Evolutionary conservation across 2,888 invertebrate genomes (phyloP), one percentile per base, ranked within the genome.

Genomic region (Corbicula japonica): DNA sequence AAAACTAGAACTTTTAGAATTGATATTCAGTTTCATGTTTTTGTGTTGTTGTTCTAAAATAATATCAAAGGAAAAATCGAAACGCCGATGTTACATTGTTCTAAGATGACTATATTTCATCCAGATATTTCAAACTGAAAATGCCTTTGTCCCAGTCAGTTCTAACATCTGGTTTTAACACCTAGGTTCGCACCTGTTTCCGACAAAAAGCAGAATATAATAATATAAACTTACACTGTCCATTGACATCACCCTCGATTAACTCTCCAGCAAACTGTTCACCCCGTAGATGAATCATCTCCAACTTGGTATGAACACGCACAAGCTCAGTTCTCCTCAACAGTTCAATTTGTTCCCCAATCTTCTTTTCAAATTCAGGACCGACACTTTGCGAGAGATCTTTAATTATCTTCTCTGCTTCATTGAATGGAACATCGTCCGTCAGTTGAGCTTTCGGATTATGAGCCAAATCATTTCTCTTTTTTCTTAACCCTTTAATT

Each of bases 381-480:
- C 63, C 44, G 5, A 63, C 41, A 44, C 30, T 56, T 23, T 30
- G 12, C 15, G 72, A 41, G 10, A 72, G 35, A 21, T 21, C 32
- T 10, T 54, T 28, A 21, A 72, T 72, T 8, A 56, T 4, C 10
- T 54, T 1, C 10, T 50, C 34, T 6, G 72, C 28, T 32, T 63
- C 34, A 26, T 46, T 62, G 23, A 62, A 72, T 10, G 41, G 52
- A 5, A 18, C 18, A 30, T 62, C 54, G 23, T 62, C 56, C 10
- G 62, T 41, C 28, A 72, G 44, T 28, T 44, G 15, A 15, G 63
- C 32, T 21, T 41, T 38, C 1, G 54, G 34, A 30, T 32, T 44
- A 38, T 72, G 72, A 23, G 54, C 63, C 30, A 72, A 41, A 5
- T 63, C 54, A 34, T 72, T 72, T 50, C 72, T 52, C 18, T n/a